A percentile compares a stretch with the other conserved stretches of the same genome.
Evolutionary conservation across 2,797 vertebrate genomes (phyloP).

Genomic region (Phyllotis vaccarum): DNA sequence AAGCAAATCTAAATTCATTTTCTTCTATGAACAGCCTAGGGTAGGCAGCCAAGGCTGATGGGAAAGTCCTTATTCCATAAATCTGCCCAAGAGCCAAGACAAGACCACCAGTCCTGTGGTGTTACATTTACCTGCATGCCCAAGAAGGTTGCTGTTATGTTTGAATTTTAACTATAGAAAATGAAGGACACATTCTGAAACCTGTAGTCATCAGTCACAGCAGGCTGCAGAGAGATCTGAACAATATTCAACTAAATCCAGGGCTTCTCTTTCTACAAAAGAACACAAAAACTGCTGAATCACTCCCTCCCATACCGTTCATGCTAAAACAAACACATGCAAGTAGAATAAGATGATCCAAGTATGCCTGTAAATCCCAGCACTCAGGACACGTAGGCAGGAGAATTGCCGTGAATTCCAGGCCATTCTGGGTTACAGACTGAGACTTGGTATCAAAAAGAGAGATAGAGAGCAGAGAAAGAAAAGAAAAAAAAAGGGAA

Average conservation of each 20-base stretch:
- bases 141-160: neutral
- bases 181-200: neutral
- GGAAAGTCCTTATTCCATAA: neutral
- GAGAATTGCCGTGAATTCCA: neutral
- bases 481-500: neutral
- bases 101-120: neutral
- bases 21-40: neutral
- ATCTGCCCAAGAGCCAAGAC: neutral
- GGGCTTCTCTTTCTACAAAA: neutral
- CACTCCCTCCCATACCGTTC: neutral
- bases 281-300: neutral
- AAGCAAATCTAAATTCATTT: constrained; percentile 38
- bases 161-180: constrained; percentile 52
- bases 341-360: neutral
- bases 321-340: neutral
- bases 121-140: neutral
- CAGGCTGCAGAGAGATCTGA: neutral
- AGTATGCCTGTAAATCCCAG: neutral
- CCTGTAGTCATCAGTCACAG: neutral
- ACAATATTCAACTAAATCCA: constrained; percentile 24
- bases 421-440: neutral
- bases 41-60: neutral
- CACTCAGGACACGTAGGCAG: neutral
- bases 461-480: neutral
- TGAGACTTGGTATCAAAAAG: neutral